Base-by-base conservation (phyloP, 2,113 vertebrate species). In the Malaclemys terrapin region DNA sequence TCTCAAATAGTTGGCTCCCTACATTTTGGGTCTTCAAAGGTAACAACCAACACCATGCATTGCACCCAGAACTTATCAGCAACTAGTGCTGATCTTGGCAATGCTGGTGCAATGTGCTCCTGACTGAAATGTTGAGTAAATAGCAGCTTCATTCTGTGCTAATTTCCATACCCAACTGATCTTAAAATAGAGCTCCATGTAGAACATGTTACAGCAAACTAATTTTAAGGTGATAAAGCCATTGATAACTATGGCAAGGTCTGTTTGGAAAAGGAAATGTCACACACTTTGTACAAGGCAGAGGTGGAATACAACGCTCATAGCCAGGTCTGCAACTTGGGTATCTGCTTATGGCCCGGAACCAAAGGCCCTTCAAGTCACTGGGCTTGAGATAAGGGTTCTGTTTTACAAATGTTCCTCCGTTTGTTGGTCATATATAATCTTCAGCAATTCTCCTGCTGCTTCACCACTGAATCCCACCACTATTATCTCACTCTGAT, bases 381-480 rank as follows among this genome's bases (percentile, higher is more conserved):
- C 12, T 4, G 27, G 11, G 13, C 17, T 90, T 5, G 5, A 5
- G 12, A 3, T 80, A 50, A 59, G 12, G 3, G 8, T 2, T 96
- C 84, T 87, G 0, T 89, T 90, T 92, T 80, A 5, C 14, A 24
- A 29, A 6, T 62, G 6, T 5, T 35, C 56, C 20, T 62, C 42
- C 76, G 7, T 25, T 59, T 38, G 53, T 6, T 38, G 45, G 90
- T 24, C 88, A n/a, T 25, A 72, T 4, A 1, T 3, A 1, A 72
- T 80, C 5, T 85, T 49, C 54, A 80, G 10, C 11, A 69, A 1
- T 31, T 69, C 2, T 82, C 24, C 25, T 72, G 17, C 8, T 35
- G 2, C 1, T 11, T 57, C 5, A 5, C 87, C 17, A 1, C 19
- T 0, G 6, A 1, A 35, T 57, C 14, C 8, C 17, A 53, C 5